Conservation (phyloP, 2,888 invertebrate genomes). For the Julus scandinavius region DNA sequence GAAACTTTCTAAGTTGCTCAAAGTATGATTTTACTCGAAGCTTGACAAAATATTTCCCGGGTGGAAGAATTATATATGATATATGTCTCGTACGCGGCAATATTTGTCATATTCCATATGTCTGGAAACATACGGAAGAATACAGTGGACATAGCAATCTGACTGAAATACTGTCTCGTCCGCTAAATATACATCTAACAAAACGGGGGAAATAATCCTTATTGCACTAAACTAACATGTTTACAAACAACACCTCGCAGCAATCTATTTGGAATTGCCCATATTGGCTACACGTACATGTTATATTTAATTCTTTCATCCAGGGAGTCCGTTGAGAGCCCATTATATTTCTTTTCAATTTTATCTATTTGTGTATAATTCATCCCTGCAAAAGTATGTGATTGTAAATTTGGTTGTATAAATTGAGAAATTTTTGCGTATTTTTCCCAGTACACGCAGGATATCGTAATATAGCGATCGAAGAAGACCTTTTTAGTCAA, state of each 20-base stretch:
- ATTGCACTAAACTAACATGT: too few species aligned
- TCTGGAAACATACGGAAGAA: too few species aligned
- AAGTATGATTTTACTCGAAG: conserved; percentile 6
- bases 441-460: neutral
- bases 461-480: neutral
- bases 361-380: conserved; percentile 7
- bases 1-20: neutral
- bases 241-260: too few species aligned
- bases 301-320: too few species aligned
- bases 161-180: too few species aligned
- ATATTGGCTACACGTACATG: too few species aligned
- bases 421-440: neutral
- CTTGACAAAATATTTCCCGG: neutral
- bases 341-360: neutral
- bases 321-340: neutral
- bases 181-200: too few species aligned
- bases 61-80: neutral
- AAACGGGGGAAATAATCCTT: too few species aligned
- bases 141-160: too few species aligned
- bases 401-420: conserved; percentile 1
- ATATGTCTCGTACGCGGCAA: too few species aligned
- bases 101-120: too few species aligned
- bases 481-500: neutral
- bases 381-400: neutral
- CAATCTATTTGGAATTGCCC: too few species aligned